Conservation (phyloP, 2,113 vertebrate genomes). For the Prunella fulvescens region DNA sequence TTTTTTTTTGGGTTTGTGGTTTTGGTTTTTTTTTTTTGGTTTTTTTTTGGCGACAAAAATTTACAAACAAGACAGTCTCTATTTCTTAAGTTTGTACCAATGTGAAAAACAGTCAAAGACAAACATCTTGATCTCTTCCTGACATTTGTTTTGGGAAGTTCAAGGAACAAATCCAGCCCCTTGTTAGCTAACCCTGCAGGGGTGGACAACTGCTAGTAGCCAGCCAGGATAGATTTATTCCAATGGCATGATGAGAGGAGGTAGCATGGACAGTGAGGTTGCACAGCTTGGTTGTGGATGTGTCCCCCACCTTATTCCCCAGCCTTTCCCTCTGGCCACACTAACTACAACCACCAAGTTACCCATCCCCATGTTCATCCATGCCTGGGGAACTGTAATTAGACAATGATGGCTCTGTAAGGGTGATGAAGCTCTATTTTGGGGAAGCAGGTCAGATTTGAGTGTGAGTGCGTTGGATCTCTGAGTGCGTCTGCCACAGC, state of each 20-base stretch:
- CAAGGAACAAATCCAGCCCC: not conserved
- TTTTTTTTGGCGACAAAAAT: not conserved
- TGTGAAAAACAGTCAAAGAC: not conserved
- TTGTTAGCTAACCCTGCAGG: not conserved
- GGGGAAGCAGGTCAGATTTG: not conserved
- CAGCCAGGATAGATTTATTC: not conserved
- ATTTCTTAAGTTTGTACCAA: not conserved
- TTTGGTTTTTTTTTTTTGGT: too few relatives aligned
- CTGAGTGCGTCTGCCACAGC: not conserved
- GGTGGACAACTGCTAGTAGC: not conserved
- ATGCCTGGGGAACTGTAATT: not conserved
- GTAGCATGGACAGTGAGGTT: not conserved
- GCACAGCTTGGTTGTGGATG: not conserved
- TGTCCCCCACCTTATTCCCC: not conserved
- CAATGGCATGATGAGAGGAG: not conserved
- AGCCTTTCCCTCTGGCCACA: not conserved
- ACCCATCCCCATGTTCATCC: fast-evolving
- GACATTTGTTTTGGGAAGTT: not conserved
- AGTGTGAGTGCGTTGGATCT: not conserved
- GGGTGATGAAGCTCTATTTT: not conserved
- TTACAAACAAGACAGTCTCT: not conserved
- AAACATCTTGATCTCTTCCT: not conserved
- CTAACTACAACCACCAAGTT: fast-evolving
- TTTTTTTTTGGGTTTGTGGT: too few relatives aligned
- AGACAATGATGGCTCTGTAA: not conserved